Evolutionary conservation across 37 sponge, comb jelly and placozoan species (phyloP).

Genomic region (Tethya wilhelma): DNA sequence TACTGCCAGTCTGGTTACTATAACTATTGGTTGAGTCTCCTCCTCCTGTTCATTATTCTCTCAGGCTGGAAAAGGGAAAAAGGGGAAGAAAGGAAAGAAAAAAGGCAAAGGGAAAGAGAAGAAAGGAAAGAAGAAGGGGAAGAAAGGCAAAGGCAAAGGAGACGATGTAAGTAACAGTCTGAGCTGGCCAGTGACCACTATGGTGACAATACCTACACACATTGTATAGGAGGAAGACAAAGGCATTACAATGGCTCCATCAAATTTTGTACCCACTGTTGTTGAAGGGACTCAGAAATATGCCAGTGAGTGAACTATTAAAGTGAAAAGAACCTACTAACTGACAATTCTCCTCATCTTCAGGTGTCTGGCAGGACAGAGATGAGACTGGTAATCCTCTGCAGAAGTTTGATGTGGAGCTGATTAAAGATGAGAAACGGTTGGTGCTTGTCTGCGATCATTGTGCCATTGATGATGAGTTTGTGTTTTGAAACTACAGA

Average conservation of each 20-base stretch:
- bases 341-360: background rate
- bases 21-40: background rate
- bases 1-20: background rate
- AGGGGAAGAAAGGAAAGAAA: conserved; percentile 84
- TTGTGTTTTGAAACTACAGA: conserved; percentile 56
- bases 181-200: background rate
- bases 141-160: conserved; percentile 82
- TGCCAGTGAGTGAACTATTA: conserved; percentile 49
- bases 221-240: conserved; percentile 84
- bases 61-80: conserved; percentile 71
- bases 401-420: conserved; percentile 93
- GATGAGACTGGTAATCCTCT: conserved; percentile 87
- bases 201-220: background rate
- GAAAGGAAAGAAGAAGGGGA: conserved; percentile 71
- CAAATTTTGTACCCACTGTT: conserved; percentile 89
- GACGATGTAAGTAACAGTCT: conserved; percentile 47
- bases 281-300: conserved; percentile 62
- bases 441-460: conserved; percentile 1
- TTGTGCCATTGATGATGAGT: background rate
- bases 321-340: background rate
- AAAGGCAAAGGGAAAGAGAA: conserved; percentile 76
- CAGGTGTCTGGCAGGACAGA: conserved; percentile 91
- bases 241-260: conserved; percentile 88
- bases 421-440: conserved; percentile 94
- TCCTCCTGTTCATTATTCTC: background rate